These are phyloP conservation scores for Caenorhabditis inopinata DNA, from an alignment of 1,140 invertebrate genomes.

Conservation along the genomic window DNA sequence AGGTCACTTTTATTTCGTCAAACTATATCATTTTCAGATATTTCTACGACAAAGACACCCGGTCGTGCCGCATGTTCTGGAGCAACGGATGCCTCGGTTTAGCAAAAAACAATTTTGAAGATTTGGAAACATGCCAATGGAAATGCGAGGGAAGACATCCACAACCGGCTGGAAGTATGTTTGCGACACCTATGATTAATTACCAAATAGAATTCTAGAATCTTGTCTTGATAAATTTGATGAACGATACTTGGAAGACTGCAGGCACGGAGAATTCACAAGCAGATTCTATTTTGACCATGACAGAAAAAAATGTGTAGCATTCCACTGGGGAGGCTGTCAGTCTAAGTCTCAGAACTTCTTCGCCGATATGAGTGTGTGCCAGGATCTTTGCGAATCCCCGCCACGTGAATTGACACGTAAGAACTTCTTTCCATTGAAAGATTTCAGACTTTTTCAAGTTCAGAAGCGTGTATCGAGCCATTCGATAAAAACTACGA, in stretches of 20 bases:
- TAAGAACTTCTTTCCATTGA: not conserved
- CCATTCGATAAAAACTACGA: slow-evolving; percentile 56
- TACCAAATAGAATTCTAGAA: slow-evolving; percentile 43
- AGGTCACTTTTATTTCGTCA: not conserved
- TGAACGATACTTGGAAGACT: slow-evolving; percentile 53
- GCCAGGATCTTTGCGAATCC: slow-evolving; percentile 48
- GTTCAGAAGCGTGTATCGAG: slow-evolving; percentile 53
- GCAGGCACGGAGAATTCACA: slow-evolving; percentile 50
- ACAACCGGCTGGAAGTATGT: slow-evolving; percentile 26
- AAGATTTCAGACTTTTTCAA: not conserved
- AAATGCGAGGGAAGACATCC: slow-evolving; percentile 52
- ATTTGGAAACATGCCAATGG: slow-evolving; percentile 56
- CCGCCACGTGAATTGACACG: slow-evolving; percentile 43
- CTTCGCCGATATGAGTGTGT: slow-evolving; percentile 46
- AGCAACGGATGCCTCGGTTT: slow-evolving; percentile 49
- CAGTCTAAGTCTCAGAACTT: slow-evolving; percentile 46
- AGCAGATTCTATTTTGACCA: slow-evolving; percentile 60
- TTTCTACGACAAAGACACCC: slow-evolving; percentile 52
- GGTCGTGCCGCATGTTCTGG: slow-evolving; percentile 57
- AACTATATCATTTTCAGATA: slow-evolving; percentile 49
- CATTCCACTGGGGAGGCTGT: slow-evolving; percentile 50
- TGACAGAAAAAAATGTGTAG: slow-evolving; percentile 34
- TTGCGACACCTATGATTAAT: too few relatives aligned
- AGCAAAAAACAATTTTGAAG: slow-evolving; percentile 54
- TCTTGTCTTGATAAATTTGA: slow-evolving; percentile 59